Percentiles rank a stretch among this genome's conserved stretches.
These are phyloP conservation scores for Anorthoa munda DNA, from an alignment of 2,888 invertebrate genomes.

Conservation along the genomic window DNA sequence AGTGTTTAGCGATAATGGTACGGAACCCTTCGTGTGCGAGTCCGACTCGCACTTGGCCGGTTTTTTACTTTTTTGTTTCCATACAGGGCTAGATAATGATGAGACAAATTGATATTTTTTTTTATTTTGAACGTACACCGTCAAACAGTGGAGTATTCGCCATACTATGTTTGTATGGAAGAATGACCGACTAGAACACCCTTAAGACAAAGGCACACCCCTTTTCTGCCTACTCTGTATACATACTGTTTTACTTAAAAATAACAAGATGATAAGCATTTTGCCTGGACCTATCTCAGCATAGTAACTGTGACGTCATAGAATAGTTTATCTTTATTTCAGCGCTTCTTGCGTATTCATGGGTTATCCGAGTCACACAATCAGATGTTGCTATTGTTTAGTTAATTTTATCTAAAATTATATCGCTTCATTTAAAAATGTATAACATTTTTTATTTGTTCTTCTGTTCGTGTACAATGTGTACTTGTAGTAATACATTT, in stretches of 20 bases:
- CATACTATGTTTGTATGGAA: not conserved
- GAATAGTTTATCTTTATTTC: slow-evolving; percentile 1
- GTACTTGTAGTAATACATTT: too few species aligned
- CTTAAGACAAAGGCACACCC: not conserved
- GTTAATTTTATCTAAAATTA: slow-evolving; percentile 19
- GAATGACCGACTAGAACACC: too few species aligned
- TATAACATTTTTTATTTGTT: not conserved
- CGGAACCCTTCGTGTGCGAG: too few species aligned
- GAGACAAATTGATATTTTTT: too few species aligned
- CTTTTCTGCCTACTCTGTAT: not conserved
- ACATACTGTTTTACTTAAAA: not conserved
- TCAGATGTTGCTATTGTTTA: slow-evolving; percentile 24
- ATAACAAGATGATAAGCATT: not conserved
- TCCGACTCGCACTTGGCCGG: too few species aligned
- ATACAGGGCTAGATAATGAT: too few species aligned
- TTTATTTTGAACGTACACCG: too few species aligned
- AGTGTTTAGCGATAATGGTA: too few species aligned
- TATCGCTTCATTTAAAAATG: not conserved
- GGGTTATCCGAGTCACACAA: slow-evolving; percentile 42
- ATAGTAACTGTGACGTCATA: slow-evolving; percentile 36
- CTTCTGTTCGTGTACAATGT: not conserved
- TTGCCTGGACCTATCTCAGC: not conserved
- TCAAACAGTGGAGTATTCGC: too few species aligned
- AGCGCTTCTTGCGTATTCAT: not conserved
- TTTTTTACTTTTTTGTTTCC: too few species aligned